Percentiles rank a stretch among this genome's conserved stretches.
Evolutionary conservation across 1,140 invertebrate genomes (phyloP).

Genomic region (Drosophila saltans): DNA sequence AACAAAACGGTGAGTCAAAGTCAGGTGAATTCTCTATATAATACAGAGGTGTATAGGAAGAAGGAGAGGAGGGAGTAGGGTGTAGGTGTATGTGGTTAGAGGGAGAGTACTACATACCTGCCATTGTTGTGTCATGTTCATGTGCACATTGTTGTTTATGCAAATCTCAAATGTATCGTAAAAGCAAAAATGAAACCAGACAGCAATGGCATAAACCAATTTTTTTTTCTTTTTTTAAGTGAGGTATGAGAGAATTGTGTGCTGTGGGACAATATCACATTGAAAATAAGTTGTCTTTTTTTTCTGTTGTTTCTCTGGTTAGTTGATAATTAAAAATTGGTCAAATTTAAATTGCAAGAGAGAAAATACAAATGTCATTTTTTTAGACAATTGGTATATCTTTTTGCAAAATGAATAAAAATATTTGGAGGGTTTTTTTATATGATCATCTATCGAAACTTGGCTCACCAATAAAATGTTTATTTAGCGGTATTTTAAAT

Average conservation of each 20-base stretch:
- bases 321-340: conserved; percentile 8
- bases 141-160: conserved; percentile 24
- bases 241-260: not conserved
- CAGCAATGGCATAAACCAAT: conserved; percentile 11
- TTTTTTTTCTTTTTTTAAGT: not conserved
- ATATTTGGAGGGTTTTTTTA: too few relatives aligned
- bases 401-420: too few relatives aligned
- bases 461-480: too few relatives aligned
- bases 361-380: too few relatives aligned
- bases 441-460: too few relatives aligned
- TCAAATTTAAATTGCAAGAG: not conserved
- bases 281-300: conserved; percentile 9
- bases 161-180: conserved; percentile 40
- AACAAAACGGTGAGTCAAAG: conserved; percentile 22
- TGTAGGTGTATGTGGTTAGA: not conserved
- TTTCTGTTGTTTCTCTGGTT: not conserved
- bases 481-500: too few relatives aligned
- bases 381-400: too few relatives aligned
- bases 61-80: not conserved
- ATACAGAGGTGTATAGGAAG: not conserved
- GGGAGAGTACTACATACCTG: not conserved
- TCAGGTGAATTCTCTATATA: conserved; percentile 19
- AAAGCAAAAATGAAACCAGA: conserved; percentile 24
- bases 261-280: not conserved
- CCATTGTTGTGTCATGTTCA: conserved; percentile 25